Conservation (phyloP, 2,888 invertebrate genomes). For the Apantesis nais region DNA sequence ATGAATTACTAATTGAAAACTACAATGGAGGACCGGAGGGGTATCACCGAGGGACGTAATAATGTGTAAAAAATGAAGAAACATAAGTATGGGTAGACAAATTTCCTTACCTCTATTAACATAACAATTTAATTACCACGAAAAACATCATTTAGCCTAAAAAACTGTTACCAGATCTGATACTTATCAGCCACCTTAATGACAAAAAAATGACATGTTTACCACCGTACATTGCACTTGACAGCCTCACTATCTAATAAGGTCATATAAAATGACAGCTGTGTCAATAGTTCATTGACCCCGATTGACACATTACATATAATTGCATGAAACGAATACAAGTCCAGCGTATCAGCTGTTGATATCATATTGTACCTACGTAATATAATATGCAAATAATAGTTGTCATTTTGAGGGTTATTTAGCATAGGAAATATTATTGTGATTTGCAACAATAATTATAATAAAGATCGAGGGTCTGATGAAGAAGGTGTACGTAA, state of each 20-base stretch:
- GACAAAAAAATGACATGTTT: neutral
- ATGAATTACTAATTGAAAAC: too few relatives aligned
- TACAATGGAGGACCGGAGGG: too few relatives aligned
- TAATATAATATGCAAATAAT: neutral
- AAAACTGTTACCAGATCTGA: neutral
- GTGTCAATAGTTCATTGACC: conserved; percentile 14
- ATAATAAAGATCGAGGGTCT: too few relatives aligned
- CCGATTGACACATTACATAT: conserved; percentile 9
- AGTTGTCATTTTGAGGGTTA: too few relatives aligned
- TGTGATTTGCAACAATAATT: too few relatives aligned
- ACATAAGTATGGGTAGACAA: too few relatives aligned
- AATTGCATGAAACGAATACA: conserved; percentile 14
- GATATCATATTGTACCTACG: neutral
- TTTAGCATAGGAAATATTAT: too few relatives aligned
- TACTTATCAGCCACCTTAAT: neutral
- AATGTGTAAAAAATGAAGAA: too few relatives aligned
- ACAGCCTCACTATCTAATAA: conserved; percentile 4
- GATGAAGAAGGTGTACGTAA: too few relatives aligned
- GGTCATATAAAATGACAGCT: conserved; percentile 7
- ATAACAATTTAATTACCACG: too few relatives aligned
- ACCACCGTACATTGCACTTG: conserved; percentile 1
- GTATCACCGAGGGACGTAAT: too few relatives aligned
- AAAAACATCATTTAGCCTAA: neutral
- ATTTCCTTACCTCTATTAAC: too few relatives aligned
- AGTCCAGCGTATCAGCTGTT: conserved; percentile 10